Evolutionary conservation across 2,888 invertebrate species (phyloP).

Genomic region (Drosophila tanythrix): DNA sequence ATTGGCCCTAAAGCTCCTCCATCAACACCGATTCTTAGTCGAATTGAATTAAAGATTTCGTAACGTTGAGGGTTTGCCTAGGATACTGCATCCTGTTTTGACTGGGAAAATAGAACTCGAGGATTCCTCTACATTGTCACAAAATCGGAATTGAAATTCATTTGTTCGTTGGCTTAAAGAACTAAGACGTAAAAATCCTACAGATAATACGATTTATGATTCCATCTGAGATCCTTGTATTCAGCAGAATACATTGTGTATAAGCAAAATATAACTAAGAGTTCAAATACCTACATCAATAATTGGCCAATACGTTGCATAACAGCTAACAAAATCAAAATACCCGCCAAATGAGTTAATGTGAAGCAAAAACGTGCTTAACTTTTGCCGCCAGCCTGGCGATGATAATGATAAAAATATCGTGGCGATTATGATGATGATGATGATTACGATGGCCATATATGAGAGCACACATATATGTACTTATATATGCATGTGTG

Average conservation of each 20-base stretch:
- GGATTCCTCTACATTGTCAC: background rate
- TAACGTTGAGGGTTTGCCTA: background rate
- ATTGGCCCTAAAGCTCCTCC: background rate
- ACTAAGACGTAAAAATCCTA: no score
- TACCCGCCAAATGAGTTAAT: background rate
- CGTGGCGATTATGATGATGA: slow-evolving; percentile 9
- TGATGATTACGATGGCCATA: slow-evolving; percentile 21
- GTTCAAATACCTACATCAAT: background rate
- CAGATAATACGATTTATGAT: background rate
- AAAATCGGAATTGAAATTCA: background rate
- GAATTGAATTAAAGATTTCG: background rate
- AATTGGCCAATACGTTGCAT: no score
- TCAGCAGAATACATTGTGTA: no score
- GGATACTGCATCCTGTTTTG: background rate
- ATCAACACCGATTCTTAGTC: background rate
- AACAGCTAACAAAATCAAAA: background rate
- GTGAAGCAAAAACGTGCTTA: slow-evolving; percentile 7
- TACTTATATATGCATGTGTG: background rate
- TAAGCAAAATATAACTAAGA: background rate
- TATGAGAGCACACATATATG: slow-evolving; percentile 6
- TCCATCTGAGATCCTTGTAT: background rate
- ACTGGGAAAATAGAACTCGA: no score
- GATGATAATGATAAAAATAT: slow-evolving; percentile 25
- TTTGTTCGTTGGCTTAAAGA: no score
- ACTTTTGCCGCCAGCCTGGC: slow-evolving; percentile 12